Conservation (phyloP, 2,113 vertebrate species). For the Hystrix cristata region DNA sequence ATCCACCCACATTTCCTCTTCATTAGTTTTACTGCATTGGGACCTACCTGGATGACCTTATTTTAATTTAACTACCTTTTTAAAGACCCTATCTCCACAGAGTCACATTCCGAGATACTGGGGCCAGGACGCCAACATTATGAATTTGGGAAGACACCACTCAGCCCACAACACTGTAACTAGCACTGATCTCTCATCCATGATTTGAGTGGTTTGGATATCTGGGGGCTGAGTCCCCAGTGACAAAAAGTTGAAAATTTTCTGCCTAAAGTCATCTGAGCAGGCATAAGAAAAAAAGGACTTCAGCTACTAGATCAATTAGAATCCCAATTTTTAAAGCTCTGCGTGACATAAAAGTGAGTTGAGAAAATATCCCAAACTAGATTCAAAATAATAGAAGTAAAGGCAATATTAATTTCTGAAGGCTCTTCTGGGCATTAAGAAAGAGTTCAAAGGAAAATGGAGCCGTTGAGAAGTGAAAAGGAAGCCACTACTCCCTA, state of each 20-base stretch:
- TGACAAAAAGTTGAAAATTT: neutral
- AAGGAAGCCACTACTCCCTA: neutral
- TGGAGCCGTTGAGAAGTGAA: neutral
- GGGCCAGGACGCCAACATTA: neutral
- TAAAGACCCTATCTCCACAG: neutral
- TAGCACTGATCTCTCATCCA: neutral
- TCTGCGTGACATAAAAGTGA: neutral
- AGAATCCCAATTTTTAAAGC: slow-evolving; percentile 34
- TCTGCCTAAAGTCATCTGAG: slow-evolving; percentile 36
- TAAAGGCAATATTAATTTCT: slow-evolving; percentile 20
- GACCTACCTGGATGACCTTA: neutral
- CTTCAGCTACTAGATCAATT: slow-evolving; percentile 58
- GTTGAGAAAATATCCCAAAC: slow-evolving; percentile 30
- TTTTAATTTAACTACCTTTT: neutral
- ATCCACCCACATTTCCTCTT: neutral
- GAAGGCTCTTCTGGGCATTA: neutral
- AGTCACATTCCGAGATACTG: neutral
- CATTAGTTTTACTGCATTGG: neutral
- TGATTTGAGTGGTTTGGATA: neutral
- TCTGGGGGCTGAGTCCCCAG: neutral
- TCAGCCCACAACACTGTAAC: neutral
- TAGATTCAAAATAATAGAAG: neutral
- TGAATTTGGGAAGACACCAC: neutral
- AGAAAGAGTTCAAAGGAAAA: neutral
- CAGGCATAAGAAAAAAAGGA: neutral